Evolutionary conservation across 2,113 vertebrate species (phyloP).

Genomic region (Agapornis roseicollis): DNA sequence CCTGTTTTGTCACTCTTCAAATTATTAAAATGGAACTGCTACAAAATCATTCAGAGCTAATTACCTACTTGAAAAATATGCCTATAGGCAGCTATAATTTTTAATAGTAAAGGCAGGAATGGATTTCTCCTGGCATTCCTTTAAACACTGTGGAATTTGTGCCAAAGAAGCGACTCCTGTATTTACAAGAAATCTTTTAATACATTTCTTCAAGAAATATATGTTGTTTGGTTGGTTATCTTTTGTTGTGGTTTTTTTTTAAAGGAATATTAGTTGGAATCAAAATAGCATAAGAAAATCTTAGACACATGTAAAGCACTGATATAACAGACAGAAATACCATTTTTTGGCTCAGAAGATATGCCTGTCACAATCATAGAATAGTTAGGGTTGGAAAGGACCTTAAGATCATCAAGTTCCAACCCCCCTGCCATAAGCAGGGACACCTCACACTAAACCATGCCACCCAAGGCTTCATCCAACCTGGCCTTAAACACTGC

Average conservation of each 20-base stretch:
- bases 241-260: background rate
- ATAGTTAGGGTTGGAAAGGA: no score
- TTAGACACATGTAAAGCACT: background rate
- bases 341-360: background rate
- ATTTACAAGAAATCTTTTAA: background rate
- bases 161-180: background rate
- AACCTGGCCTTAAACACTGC: no score
- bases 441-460: no score
- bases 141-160: background rate
- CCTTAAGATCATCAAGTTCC: no score
- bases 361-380: background rate
- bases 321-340: background rate
- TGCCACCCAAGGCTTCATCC: no score
- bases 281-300: background rate
- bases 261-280: background rate
- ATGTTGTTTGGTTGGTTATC: background rate
- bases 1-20: background rate
- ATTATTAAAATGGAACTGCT: background rate
- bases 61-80: background rate
- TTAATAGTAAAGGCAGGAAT: background rate
- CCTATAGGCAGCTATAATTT: background rate
- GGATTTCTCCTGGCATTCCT: background rate
- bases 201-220: background rate
- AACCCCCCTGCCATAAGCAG: no score
- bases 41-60: background rate